Evolutionary conservation across 2,888 invertebrate genomes (phyloP).

Genomic region (Sarcophaga variegata): DNA sequence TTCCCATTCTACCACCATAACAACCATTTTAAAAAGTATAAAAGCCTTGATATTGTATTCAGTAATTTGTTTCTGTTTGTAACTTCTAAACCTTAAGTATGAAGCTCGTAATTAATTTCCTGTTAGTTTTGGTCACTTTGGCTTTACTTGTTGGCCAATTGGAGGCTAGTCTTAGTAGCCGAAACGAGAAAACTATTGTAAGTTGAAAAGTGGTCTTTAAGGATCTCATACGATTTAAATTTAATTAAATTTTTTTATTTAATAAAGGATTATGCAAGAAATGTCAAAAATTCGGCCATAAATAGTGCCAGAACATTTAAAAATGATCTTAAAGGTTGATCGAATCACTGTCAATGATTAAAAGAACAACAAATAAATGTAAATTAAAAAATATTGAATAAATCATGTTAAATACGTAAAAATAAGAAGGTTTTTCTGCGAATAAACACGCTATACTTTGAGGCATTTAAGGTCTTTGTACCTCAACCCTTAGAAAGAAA

Average conservation of each 20-base stretch:
- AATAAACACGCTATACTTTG: too few relatives aligned
- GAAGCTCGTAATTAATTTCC: neutral
- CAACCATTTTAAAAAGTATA: too few relatives aligned
- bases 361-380: too few relatives aligned
- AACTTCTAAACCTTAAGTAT: neutral
- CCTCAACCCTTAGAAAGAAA: too few relatives aligned
- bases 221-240: neutral
- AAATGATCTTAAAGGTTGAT: neutral
- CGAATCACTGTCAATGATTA: neutral
- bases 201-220: neutral
- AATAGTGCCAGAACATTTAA: neutral
- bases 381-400: too few relatives aligned
- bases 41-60: too few relatives aligned
- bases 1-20: too few relatives aligned
- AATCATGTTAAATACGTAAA: too few relatives aligned
- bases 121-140: neutral
- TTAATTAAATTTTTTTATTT: neutral
- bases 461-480: too few relatives aligned
- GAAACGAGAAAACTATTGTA: constrained; percentile 1
- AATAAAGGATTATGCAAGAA: constrained; percentile 16
- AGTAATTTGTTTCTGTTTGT: neutral
- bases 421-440: too few relatives aligned
- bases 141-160: constrained; percentile 1
- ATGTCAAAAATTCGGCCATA: neutral
- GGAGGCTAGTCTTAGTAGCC: neutral